Base-by-base conservation (phyloP, 2,797 vertebrate species). In the Pipistrellus pipistrellus region DNA sequence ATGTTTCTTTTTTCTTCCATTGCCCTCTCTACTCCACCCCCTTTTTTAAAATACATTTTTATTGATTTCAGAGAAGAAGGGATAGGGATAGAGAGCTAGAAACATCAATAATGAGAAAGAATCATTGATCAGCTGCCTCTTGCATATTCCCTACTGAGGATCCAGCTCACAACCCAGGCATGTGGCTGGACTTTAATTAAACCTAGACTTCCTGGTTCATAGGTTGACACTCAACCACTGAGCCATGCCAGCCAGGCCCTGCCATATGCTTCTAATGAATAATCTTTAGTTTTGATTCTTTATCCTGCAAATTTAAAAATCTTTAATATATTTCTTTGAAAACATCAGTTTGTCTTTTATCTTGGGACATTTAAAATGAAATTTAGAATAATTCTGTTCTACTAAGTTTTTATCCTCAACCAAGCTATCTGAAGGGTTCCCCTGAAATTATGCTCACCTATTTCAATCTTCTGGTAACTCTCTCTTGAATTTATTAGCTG, bases 361-460 rank as follows among this genome's bases (percentile, higher is more conserved):
- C 64, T 78, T 4, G 73, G 27, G 27, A n/a, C 27, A 35, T 80
- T 85, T 83, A 82, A 90, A 92, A 88, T 71, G 66, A 86, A 88
- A 71, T 80, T 84, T 84, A 20, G 68, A 57, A 59, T 68, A 32
- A 32, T 21, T 35, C 81, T 73, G 71, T 32, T 85, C 4, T 85
- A 17, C 1, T 64, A 80, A 38, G 59, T 59, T 64, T 81, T 85
- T 82, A 55, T 21, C 35, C 8, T 95, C 38, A 32, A 11, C 8
- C 66, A 48, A 57, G 69, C 23, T 51, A 3, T 62, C 41, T 84
- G 18, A 53, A 57, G 9, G 3, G 21, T 55, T 73, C 57, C 7
- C 4, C 25, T 73, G 72, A 38, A 72, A 17, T 84, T 62, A 11
- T 30, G 30, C 51, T 91, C 32, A 80, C 57, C 83, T 44, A 2